Conservation (phyloP, 2,113 vertebrate species). For the Synodontis membranacea region DNA sequence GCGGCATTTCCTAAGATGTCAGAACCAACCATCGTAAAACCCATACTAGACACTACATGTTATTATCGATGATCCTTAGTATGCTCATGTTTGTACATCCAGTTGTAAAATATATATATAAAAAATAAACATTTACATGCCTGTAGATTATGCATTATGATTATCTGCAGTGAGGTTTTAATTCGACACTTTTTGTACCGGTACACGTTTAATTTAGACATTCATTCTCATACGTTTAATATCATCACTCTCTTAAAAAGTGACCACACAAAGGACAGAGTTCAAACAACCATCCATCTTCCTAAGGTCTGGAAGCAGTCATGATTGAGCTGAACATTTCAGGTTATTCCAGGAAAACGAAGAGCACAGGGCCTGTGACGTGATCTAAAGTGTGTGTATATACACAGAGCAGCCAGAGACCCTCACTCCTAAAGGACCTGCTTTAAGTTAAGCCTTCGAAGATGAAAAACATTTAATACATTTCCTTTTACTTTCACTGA, state of each 20-base stretch:
- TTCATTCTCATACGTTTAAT: background rate
- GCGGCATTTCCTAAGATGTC: background rate
- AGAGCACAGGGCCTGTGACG: background rate
- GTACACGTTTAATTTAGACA: background rate
- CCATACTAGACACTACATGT: background rate
- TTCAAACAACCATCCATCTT: background rate
- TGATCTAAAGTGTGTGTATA: constrained; percentile 16
- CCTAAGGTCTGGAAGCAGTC: background rate
- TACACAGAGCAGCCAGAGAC: background rate
- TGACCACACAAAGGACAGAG: background rate
- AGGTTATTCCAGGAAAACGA: background rate
- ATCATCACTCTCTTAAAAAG: background rate
- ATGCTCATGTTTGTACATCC: background rate
- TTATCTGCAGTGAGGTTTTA: background rate
- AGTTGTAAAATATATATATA: background rate
- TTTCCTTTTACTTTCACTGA: background rate
- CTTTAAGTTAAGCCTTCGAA: background rate
- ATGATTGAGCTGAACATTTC: background rate
- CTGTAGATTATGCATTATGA: background rate
- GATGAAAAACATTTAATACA: background rate
- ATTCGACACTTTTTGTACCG: background rate
- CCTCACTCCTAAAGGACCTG: background rate
- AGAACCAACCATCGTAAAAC: background rate
- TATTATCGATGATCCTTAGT: no score
- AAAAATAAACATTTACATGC: background rate